phyloP scores from a whole-genome alignment of 30 jellyfish, hydroid and myxozoan species.

The Hydra vulgaris region DNA sequence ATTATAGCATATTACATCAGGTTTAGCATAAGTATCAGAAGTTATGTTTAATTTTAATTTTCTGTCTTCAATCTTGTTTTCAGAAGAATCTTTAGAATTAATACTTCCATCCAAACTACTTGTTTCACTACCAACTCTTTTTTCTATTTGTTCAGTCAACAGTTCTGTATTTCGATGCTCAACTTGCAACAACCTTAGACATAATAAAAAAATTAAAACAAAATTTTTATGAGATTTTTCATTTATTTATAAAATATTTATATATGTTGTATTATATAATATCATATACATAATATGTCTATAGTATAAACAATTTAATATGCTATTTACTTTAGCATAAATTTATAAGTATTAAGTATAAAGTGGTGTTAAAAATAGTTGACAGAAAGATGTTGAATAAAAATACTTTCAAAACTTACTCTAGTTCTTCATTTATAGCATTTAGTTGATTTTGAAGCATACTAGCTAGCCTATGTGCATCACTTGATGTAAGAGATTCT shows the following conservation, averaged over 20 bases:
- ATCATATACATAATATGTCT: too few species aligned
- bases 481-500: conserved; percentile 65
- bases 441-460: conserved; percentile 66
- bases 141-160: conserved; percentile 73
- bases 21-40: not conserved
- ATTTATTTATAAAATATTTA: too few species aligned
- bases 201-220: not conserved
- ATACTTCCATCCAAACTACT: conserved; percentile 80
- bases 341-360: too few species aligned
- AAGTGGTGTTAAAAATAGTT: too few species aligned
- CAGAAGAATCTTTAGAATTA: conserved; percentile 56
- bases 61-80: not conserved
- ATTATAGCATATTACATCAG: not conserved
- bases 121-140: conserved; percentile 85
- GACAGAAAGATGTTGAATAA: too few species aligned
- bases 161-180: conserved; percentile 77
- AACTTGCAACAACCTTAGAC: conserved; percentile 55
- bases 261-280: too few species aligned
- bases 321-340: too few species aligned
- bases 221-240: not conserved
- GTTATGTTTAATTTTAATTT: not conserved
- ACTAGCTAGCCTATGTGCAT: conserved; percentile 75
- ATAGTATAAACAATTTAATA: too few species aligned
- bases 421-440: conserved; percentile 73
- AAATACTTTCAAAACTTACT: conserved; percentile 61